Percentiles rank a stretch among this genome's conserved stretches.
Evolutionary conservation across 2,888 invertebrate species (phyloP).

Genomic region (Galerucella nymphaeae): DNA sequence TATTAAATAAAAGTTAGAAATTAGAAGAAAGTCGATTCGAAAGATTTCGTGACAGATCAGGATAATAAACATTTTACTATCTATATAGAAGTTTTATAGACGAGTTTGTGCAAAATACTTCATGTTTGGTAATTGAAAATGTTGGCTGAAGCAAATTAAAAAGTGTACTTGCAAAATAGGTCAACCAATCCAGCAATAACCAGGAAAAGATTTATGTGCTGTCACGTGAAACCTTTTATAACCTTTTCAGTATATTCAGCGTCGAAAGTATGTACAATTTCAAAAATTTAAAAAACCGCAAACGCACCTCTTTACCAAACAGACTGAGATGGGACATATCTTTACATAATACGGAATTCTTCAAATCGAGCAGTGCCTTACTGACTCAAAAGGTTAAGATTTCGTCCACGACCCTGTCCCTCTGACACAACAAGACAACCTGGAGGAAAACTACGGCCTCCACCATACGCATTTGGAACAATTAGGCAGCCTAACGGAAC

Average conservation of each 20-base stretch:
- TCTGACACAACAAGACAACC: conserved; percentile 22
- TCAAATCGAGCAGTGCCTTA: conserved; percentile 26
- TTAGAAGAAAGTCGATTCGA: too few species aligned
- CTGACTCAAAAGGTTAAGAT: background rate
- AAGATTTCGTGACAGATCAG: too few species aligned
- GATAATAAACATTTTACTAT: too few species aligned
- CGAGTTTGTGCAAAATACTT: background rate
- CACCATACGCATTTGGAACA: conserved; percentile 34
- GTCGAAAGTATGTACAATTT: conserved; percentile 23
- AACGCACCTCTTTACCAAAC: conserved; percentile 31
- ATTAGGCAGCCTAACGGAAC: conserved; percentile 29
- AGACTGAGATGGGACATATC: conserved; percentile 41
- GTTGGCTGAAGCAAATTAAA: background rate
- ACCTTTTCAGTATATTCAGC: conserved; percentile 23
- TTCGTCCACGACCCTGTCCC: conserved; percentile 20
- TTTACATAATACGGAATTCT: conserved; percentile 45
- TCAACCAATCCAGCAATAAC: background rate
- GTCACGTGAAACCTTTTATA: conserved; percentile 29
- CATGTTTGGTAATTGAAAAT: background rate
- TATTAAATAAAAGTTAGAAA: too few species aligned
- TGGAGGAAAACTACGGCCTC: too few species aligned
- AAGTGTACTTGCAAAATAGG: background rate
- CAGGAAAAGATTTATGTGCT: conserved; percentile 19
- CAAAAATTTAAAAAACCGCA: conserved; percentile 28
- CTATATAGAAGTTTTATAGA: too few species aligned